Conservation (phyloP, 2,797 vertebrate genomes). For the Scarus forsteni region DNA sequence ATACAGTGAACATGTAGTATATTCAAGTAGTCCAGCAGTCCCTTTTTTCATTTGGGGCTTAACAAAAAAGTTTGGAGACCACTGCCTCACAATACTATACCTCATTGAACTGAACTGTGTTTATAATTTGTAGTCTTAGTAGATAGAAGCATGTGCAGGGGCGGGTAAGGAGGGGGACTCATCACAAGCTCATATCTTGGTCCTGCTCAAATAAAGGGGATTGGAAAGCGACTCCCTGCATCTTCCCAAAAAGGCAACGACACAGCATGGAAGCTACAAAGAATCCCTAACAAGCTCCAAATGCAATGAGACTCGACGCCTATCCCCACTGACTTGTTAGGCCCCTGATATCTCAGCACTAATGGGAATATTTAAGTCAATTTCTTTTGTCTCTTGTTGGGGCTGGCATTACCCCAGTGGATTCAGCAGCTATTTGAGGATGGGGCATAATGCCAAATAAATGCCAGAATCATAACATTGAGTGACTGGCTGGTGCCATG, state of each 20-base stretch:
- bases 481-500: constrained; percentile 77
- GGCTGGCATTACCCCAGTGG: constrained; percentile 72
- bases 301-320: constrained; percentile 76
- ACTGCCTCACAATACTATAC: not conserved
- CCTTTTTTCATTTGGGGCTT: too few relatives aligned
- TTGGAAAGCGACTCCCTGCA: constrained; percentile 31
- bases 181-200: constrained; percentile 21
- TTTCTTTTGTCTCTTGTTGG: constrained; percentile 81
- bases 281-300: constrained; percentile 81
- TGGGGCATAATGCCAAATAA: constrained; percentile 76
- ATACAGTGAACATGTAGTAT: too few relatives aligned
- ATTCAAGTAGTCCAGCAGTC: too few relatives aligned
- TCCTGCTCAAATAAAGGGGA: constrained; percentile 44
- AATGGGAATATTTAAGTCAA: constrained; percentile 83
- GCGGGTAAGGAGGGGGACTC: constrained; percentile 19
- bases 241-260: constrained; percentile 72
- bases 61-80: too few relatives aligned
- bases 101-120: not conserved
- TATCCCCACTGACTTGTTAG: constrained; percentile 83
- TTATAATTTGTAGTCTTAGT: not conserved
- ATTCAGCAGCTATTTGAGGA: constrained; percentile 74
- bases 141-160: not conserved
- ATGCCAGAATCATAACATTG: constrained; percentile 74
- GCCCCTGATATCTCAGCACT: constrained; percentile 74
- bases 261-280: constrained; percentile 73